These are phyloP conservation scores for Vulpes ferrilata DNA, from an alignment of 2,113 vertebrate genomes.

Conservation along the genomic window DNA sequence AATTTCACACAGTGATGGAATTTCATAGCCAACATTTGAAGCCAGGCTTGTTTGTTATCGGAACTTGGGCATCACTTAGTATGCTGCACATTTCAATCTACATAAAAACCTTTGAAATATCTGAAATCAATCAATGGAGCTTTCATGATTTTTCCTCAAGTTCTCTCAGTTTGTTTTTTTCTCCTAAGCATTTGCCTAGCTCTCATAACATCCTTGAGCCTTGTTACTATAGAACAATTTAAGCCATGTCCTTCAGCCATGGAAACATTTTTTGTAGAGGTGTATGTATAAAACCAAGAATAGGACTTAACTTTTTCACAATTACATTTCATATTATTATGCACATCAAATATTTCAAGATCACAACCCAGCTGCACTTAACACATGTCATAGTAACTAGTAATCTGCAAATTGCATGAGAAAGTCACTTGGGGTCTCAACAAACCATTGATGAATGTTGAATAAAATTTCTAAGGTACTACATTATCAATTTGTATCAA, in stretches of 20 bases:
- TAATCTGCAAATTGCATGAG: conserved; percentile 31
- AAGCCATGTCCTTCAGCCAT: background rate
- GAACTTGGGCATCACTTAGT: background rate
- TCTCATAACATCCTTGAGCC: background rate
- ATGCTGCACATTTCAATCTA: background rate
- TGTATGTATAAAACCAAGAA: background rate
- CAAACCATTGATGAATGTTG: background rate
- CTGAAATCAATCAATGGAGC: background rate
- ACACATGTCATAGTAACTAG: background rate
- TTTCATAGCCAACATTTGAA: background rate
- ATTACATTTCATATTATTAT: background rate
- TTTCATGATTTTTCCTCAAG: background rate
- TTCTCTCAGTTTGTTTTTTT: background rate
- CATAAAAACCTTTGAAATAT: background rate
- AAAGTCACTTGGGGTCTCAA: background rate
- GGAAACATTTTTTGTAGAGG: background rate
- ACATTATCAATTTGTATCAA: background rate
- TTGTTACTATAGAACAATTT: background rate
- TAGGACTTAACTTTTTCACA: background rate
- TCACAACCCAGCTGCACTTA: background rate
- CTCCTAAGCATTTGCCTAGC: background rate
- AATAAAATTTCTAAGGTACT: background rate
- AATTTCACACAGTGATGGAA: background rate
- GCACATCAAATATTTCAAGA: background rate
- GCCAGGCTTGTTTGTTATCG: background rate